A percentile compares a stretch with the other conserved stretches of the same genome.
These are phyloP conservation scores for Nannoperca obscura DNA, from an alignment of 2,797 vertebrate species.

Conservation along the genomic window DNA sequence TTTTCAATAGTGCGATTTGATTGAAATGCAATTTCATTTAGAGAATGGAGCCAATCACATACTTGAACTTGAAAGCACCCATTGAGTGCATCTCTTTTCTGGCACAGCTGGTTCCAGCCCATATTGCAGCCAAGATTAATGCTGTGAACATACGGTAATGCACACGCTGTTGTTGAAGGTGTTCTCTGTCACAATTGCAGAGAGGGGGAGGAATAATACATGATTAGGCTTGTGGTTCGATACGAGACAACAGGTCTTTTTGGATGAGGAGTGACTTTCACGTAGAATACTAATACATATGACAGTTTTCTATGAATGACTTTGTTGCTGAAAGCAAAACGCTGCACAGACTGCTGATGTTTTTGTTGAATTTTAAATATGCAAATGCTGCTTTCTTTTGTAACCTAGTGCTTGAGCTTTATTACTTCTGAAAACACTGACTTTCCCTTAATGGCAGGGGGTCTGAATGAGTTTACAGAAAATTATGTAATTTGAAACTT, in stretches of 20 bases:
- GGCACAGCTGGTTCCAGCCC: constrained; percentile 50
- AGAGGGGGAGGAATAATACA: constrained; percentile 59
- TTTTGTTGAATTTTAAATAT: constrained; percentile 36
- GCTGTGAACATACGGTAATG: constrained; percentile 52
- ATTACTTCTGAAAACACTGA: constrained; percentile 17
- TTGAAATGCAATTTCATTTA: constrained; percentile 52
- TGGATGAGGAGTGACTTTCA: constrained; percentile 52
- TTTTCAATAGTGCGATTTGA: constrained; percentile 33
- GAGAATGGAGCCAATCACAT: constrained; percentile 48
- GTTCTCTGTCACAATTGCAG: constrained; percentile 57
- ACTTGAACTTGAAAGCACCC: constrained; percentile 47
- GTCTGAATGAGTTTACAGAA: constrained; percentile 19
- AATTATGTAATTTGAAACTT: constrained; percentile 14
- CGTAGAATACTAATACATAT: constrained; percentile 58
- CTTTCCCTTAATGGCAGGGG: background rate
- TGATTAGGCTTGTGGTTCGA: constrained; percentile 59
- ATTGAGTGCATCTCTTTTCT: constrained; percentile 41
- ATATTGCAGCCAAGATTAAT: constrained; percentile 56
- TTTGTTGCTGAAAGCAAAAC: constrained; percentile 26
- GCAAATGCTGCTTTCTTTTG: background rate
- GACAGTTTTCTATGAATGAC: constrained; percentile 17
- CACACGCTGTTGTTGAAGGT: constrained; percentile 54
- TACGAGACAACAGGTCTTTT: constrained; percentile 54
- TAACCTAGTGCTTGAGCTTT: background rate
- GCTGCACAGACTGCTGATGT: constrained; percentile 7